Evolutionary conservation across 2,888 invertebrate species (phyloP).

Genomic region (Philonicus albiceps): DNA sequence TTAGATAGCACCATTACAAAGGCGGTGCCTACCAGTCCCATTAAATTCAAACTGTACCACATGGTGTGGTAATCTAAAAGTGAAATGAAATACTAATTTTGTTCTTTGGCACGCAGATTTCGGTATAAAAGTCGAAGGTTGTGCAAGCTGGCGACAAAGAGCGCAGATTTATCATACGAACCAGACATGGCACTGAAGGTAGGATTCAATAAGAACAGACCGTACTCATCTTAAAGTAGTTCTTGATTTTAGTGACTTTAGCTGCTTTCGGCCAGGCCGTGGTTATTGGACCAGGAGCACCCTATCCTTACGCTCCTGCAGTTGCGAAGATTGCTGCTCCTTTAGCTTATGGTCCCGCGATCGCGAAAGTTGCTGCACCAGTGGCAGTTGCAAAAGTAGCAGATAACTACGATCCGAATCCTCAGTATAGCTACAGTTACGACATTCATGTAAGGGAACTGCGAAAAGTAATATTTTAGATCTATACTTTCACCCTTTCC

Average conservation of each 20-base stretch:
- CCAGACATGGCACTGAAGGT: slow-evolving; percentile 61
- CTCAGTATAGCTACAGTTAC: slow-evolving; percentile 67
- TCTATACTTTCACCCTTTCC: neutral
- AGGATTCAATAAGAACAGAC: slow-evolving; percentile 46
- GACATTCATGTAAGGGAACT: slow-evolving; percentile 64
- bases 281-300: slow-evolving; percentile 56
- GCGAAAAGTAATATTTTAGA: neutral
- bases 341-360: slow-evolving; percentile 45
- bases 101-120: slow-evolving; percentile 33
- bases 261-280: slow-evolving; percentile 56
- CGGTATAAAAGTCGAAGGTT: slow-evolving; percentile 47
- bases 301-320: slow-evolving; percentile 45
- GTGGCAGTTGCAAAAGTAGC: slow-evolving; percentile 50
- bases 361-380: slow-evolving; percentile 58
- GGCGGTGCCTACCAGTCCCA: neutral
- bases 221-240: slow-evolving; percentile 47
- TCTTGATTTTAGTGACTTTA: slow-evolving; percentile 58
- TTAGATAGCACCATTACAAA: slow-evolving; percentile 19
- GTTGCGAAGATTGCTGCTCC: slow-evolving; percentile 47
- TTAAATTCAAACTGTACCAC: slow-evolving; percentile 6
- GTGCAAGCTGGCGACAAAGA: slow-evolving; percentile 54
- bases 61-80: slow-evolving; percentile 33
- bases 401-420: slow-evolving; percentile 65
- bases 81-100: slow-evolving; percentile 43
- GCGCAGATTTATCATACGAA: slow-evolving; percentile 59